Conservation (phyloP, 2,888 invertebrate species). For the Drosophila mayaguana region DNA sequence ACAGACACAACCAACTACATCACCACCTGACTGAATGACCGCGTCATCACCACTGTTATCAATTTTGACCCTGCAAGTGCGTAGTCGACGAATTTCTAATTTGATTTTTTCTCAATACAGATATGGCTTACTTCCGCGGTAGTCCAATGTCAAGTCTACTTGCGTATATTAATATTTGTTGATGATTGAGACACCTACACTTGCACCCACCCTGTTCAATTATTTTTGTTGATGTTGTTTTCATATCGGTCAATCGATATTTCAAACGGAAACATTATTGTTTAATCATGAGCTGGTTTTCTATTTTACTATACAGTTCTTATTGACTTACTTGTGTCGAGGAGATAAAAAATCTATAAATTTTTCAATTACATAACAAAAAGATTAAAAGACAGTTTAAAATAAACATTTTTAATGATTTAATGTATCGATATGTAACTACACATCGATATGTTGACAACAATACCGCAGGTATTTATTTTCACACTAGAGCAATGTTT, state of each 20-base stretch:
- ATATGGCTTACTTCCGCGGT: slow-evolving; percentile 46
- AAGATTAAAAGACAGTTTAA: not conserved
- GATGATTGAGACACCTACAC: slow-evolving; percentile 40
- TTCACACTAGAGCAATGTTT: not conserved
- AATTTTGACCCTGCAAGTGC: slow-evolving; percentile 5
- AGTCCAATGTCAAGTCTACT: slow-evolving; percentile 28
- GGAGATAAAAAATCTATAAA: not conserved
- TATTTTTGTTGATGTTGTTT: slow-evolving; percentile 45
- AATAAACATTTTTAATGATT: not conserved
- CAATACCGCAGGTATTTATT: not conserved
- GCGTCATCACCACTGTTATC: slow-evolving; percentile 39
- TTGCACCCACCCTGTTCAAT: slow-evolving; percentile 47
- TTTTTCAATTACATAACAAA: not conserved
- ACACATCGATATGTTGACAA: slow-evolving; percentile 7
- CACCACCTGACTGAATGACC: slow-evolving; percentile 54
- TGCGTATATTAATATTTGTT: slow-evolving; percentile 49
- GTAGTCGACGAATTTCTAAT: slow-evolving; percentile 20
- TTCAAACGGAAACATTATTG: not conserved
- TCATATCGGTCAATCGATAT: slow-evolving; percentile 37
- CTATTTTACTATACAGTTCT: too few species aligned
- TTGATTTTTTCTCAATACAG: slow-evolving; percentile 18
- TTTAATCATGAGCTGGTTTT: not conserved
- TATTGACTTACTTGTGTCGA: too few species aligned
- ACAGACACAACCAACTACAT: slow-evolving; percentile 40
- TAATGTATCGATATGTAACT: not conserved